These are phyloP conservation scores for Momotus momota DNA, from an alignment of 2,797 vertebrate genomes.

Conservation along the genomic window DNA sequence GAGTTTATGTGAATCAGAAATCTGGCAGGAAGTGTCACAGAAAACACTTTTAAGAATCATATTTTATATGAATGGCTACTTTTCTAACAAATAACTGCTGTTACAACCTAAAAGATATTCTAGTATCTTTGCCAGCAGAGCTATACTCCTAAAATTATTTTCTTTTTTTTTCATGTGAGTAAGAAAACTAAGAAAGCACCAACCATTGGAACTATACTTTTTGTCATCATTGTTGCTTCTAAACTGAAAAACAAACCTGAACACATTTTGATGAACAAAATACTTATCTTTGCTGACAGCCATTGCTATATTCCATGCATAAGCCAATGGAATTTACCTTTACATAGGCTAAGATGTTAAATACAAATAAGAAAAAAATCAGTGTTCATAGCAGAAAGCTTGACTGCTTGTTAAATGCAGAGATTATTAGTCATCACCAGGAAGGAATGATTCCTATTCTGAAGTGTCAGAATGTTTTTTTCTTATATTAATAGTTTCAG, in stretches of 20 bases:
- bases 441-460: background rate
- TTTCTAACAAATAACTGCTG: background rate
- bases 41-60: background rate
- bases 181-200: background rate
- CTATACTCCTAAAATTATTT: background rate
- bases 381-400: background rate
- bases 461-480: background rate
- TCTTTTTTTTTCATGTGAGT: background rate
- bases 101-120: background rate
- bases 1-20: background rate
- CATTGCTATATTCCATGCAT: background rate
- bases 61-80: background rate
- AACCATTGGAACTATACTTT: background rate
- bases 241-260: background rate
- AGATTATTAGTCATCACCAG: background rate
- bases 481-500: background rate
- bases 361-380: background rate
- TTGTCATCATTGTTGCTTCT: background rate
- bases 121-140: background rate
- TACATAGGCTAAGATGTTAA: background rate
- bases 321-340: background rate
- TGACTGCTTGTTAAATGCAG: slow-evolving; percentile 15
- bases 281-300: slow-evolving; percentile 26
- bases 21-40: background rate
- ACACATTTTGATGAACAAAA: slow-evolving; percentile 6